phyloP scores from a whole-genome alignment of 1,140 invertebrate species.

The Sesamia nonagrioides region DNA sequence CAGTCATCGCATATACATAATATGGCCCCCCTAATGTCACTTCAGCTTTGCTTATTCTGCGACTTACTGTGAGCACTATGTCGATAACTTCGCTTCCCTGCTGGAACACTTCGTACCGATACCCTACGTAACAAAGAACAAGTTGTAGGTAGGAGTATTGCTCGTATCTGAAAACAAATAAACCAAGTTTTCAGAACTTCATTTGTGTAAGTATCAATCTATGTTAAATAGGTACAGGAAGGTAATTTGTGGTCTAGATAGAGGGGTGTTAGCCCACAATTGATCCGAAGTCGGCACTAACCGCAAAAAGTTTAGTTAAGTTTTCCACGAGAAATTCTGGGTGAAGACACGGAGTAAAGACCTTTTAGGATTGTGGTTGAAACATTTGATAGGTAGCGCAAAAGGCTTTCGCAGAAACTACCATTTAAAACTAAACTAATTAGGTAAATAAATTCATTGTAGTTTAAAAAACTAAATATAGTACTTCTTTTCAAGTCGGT shows the following conservation, averaged over 20 bases:
- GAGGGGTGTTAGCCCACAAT: constrained; percentile 2
- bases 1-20: too few relatives aligned
- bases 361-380: neutral
- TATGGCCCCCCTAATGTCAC: too few relatives aligned
- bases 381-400: neutral
- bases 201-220: neutral
- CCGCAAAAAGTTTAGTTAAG: constrained; percentile 30
- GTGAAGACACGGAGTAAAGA: neutral
- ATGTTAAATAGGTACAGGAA: neutral
- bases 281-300: neutral
- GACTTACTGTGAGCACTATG: too few relatives aligned
- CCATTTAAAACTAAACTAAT: neutral
- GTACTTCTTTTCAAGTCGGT: too few relatives aligned
- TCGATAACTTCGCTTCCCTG: too few relatives aligned
- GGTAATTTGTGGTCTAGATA: constrained; percentile 13
- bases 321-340: neutral
- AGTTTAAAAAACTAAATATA: too few relatives aligned
- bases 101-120: too few relatives aligned
- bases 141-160: too few relatives aligned
- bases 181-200: constrained; percentile 2
- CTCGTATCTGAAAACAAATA: neutral
- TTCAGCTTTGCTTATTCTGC: too few relatives aligned
- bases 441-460: too few relatives aligned
- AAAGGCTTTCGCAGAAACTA: too few relatives aligned
- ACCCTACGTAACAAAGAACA: too few relatives aligned